Evolutionary conservation across 2,888 invertebrate species (phyloP).

Genomic region (Conus canariensis): DNA sequence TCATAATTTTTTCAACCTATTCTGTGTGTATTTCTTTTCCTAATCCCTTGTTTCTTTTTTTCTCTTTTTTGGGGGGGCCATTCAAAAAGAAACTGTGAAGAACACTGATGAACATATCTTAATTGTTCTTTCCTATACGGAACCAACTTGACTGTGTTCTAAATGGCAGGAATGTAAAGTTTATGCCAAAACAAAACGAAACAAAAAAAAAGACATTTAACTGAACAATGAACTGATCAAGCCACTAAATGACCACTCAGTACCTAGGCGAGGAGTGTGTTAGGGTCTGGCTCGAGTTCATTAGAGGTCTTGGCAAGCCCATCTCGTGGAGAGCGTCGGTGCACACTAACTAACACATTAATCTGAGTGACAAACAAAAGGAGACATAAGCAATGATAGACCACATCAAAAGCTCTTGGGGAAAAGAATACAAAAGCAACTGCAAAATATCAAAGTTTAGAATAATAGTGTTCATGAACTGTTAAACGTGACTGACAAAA

Average conservation of each 20-base stretch:
- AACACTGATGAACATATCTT: too few relatives aligned
- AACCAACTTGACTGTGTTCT: too few relatives aligned
- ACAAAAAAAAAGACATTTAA: not conserved
- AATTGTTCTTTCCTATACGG: too few relatives aligned
- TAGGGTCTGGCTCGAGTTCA: not conserved
- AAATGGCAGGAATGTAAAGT: too few relatives aligned
- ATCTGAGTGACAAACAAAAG: slow-evolving; percentile 28
- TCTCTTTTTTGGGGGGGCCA: too few relatives aligned
- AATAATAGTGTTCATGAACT: not conserved
- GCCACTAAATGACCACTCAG: not conserved
- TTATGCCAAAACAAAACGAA: too few relatives aligned
- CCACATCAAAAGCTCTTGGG: not conserved
- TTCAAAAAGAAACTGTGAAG: too few relatives aligned
- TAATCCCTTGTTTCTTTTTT: too few relatives aligned
- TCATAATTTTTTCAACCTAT: too few relatives aligned
- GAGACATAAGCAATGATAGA: not conserved
- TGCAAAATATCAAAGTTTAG: too few relatives aligned
- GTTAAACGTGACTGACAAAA: not conserved
- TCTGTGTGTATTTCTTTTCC: too few relatives aligned
- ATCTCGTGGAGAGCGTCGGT: slow-evolving; percentile 22
- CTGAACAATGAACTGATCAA: slow-evolving; percentile 3
- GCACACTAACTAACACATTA: slow-evolving; percentile 30
- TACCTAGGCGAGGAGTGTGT: not conserved
- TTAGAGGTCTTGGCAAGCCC: slow-evolving; percentile 3
- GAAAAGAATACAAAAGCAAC: not conserved